Conservation (phyloP, 2,113 vertebrate genomes). For the Pedetes capensis region DNA sequence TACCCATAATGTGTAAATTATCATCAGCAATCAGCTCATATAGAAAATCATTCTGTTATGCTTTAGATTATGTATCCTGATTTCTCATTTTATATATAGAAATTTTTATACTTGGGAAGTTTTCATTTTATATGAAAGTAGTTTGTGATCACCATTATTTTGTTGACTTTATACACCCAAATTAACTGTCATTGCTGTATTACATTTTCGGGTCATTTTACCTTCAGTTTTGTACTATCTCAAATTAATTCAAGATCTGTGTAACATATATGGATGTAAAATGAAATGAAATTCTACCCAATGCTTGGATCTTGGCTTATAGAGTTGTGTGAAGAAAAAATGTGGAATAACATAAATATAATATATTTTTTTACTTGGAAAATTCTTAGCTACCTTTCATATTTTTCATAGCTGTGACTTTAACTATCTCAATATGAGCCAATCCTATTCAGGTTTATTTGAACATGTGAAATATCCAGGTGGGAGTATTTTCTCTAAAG, state of each 20-base stretch:
- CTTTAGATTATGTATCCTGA: background rate
- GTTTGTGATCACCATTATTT: background rate
- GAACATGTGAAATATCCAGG: background rate
- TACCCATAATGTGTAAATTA: background rate
- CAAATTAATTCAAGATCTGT: background rate
- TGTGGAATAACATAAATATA: background rate
- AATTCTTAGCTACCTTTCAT: background rate
- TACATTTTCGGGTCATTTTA: background rate
- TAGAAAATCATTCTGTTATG: background rate
- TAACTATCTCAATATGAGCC: background rate
- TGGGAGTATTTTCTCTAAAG: background rate
- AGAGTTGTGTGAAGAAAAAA: background rate
- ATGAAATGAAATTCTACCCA: background rate
- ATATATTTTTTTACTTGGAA: background rate
- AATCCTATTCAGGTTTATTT: background rate
- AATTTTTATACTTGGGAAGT: background rate
- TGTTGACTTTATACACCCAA: background rate
- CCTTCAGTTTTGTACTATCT: background rate
- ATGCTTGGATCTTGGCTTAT: fast-evolving
- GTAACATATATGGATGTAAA: background rate
- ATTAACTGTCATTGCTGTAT: background rate
- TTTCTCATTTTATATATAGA: background rate
- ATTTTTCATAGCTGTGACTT: background rate
- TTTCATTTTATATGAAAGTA: background rate
- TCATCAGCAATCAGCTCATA: background rate